Evolutionary conservation across 2,113 vertebrate species (phyloP).

Genomic region (Urocolius indicus): DNA sequence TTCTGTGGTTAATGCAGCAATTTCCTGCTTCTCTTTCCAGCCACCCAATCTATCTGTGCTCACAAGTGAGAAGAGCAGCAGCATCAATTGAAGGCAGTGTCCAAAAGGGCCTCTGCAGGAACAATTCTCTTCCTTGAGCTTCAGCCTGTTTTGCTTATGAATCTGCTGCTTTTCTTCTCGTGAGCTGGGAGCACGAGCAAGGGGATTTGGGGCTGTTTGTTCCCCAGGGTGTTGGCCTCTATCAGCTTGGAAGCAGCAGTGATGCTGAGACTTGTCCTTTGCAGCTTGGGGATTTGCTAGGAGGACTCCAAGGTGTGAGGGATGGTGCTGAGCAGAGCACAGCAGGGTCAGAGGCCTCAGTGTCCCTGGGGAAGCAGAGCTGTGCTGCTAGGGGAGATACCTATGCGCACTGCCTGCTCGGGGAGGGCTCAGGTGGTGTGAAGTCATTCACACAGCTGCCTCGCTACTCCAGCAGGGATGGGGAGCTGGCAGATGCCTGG

Average conservation of each 20-base stretch:
- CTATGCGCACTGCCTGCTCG: background rate
- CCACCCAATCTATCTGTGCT: background rate
- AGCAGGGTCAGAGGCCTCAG: rapidly evolving
- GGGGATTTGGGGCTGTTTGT: background rate
- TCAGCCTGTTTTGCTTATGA: background rate
- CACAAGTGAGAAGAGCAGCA: background rate
- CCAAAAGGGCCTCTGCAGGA: background rate
- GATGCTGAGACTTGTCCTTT: background rate
- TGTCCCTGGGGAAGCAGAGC: background rate
- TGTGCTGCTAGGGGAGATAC: background rate
- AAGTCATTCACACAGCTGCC: background rate
- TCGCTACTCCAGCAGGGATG: rapidly evolving
- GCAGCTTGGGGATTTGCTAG: background rate
- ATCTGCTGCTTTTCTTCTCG: background rate
- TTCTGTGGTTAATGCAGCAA: background rate
- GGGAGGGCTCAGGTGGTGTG: background rate
- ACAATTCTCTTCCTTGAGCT: background rate
- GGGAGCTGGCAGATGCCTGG: background rate
- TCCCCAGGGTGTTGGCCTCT: background rate
- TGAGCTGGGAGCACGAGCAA: background rate
- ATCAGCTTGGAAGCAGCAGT: background rate
- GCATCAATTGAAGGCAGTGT: background rate
- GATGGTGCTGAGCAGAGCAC: background rate
- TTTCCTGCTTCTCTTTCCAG: background rate
- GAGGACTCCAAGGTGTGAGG: background rate